Percentiles rank a stretch among this genome's conserved stretches.
These are phyloP conservation scores for Tridacna crocea DNA, from an alignment of 2,888 invertebrate species.

Conservation along the genomic window DNA sequence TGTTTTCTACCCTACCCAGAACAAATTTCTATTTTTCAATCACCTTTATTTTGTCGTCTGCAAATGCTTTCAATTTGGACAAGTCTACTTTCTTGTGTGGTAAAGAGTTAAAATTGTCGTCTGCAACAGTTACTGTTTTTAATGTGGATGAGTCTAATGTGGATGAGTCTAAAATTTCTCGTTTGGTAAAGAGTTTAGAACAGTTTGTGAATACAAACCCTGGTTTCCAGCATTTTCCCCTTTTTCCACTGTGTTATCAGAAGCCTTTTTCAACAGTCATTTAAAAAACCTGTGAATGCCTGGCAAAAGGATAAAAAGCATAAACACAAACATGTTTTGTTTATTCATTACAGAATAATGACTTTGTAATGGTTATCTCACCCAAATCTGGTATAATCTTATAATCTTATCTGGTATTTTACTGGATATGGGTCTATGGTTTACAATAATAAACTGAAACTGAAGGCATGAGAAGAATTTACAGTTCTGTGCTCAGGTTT, in stretches of 20 bases:
- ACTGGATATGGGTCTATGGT: neutral
- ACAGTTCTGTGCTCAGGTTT: no score
- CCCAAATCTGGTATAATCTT: constrained; percentile 7
- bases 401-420: constrained; percentile 8
- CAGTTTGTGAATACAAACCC: no score
- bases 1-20: no score
- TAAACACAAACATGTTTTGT: constrained; percentile 18
- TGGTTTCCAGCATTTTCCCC: neutral
- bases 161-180: no score
- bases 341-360: constrained; percentile 21
- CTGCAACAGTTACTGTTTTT: no score
- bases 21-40: no score
- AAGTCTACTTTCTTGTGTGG: no score
- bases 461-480: neutral
- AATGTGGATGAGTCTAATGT: no score
- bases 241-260: neutral
- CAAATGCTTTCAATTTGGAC: no score
- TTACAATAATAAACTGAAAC: neutral
- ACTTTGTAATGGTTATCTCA: neutral
- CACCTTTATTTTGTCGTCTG: no score
- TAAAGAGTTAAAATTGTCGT: no score
- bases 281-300: neutral
- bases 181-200: no score
- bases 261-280: neutral
- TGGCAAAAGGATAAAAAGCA: neutral